Conservation (phyloP, 2,888 invertebrate genomes). For the Mystacides longicornis region DNA sequence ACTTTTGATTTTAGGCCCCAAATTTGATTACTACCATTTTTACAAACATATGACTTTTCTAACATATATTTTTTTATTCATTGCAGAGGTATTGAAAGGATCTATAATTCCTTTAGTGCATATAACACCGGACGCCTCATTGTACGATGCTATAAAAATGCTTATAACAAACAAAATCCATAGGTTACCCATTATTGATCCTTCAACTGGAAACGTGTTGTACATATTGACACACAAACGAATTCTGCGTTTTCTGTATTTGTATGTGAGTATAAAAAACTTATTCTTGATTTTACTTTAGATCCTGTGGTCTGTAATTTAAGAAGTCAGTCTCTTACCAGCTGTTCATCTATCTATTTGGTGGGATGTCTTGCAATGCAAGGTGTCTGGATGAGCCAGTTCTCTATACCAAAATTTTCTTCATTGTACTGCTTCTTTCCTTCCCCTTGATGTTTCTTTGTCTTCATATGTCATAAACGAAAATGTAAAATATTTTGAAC, state of each 20-base stretch:
- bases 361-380: too few species aligned
- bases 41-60: not conserved
- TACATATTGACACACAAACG: slow-evolving; percentile 98
- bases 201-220: slow-evolving; percentile 89
- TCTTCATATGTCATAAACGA: too few species aligned
- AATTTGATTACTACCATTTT: not conserved
- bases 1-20: not conserved
- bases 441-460: too few species aligned
- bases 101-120: slow-evolving; percentile 82
- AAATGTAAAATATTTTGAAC: too few species aligned
- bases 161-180: slow-evolving; percentile 93
- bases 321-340: too few species aligned
- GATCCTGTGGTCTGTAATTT: too few species aligned
- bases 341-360: too few species aligned
- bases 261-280: slow-evolving; percentile 84
- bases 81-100: slow-evolving; percentile 75
- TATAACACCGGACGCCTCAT: slow-evolving; percentile 86
- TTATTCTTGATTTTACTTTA: too few species aligned
- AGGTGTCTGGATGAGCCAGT: too few species aligned
- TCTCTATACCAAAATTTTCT: too few species aligned
- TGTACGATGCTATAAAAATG: slow-evolving; percentile 89
- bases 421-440: too few species aligned
- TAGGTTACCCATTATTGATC: slow-evolving; percentile 94
- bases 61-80: not conserved
- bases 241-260: slow-evolving; percentile 93